phyloP scores from a whole-genome alignment of 2,797 vertebrate species.

The Columba guinea region DNA sequence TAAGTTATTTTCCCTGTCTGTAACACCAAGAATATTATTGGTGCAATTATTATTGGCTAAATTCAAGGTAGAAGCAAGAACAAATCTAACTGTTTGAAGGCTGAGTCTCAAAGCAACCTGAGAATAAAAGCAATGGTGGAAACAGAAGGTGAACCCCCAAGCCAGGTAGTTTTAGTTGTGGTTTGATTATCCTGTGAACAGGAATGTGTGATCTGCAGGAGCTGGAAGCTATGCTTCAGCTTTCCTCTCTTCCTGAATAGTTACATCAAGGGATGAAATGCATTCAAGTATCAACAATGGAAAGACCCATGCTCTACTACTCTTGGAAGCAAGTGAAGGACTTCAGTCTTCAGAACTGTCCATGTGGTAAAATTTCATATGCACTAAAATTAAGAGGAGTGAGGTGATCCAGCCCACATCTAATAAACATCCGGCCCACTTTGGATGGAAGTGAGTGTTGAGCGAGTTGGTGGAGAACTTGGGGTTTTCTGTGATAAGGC shows the following conservation, averaged over 20 bases:
- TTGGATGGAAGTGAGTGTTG: neutral
- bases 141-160: neutral
- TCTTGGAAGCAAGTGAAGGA: neutral
- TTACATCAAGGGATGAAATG: neutral
- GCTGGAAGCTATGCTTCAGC: neutral
- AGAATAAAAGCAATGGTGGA: neutral
- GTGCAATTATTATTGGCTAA: neutral
- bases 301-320: neutral
- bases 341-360: slow-evolving; percentile 10
- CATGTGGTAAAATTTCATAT: slow-evolving; percentile 46
- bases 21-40: neutral
- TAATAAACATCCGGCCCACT: neutral
- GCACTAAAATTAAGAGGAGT: slow-evolving; percentile 36
- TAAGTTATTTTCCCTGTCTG: neutral
- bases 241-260: neutral
- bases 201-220: neutral
- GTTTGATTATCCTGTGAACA: neutral
- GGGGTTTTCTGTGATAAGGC: neutral
- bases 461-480: neutral
- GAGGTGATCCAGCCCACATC: slow-evolving; percentile 5
- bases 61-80: neutral
- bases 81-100: neutral
- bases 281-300: neutral
- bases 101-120: neutral
- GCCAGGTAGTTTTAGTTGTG: neutral